These are phyloP conservation scores for Keiferia lycopersicella DNA, from an alignment of 2,888 invertebrate species.

Conservation along the genomic window DNA sequence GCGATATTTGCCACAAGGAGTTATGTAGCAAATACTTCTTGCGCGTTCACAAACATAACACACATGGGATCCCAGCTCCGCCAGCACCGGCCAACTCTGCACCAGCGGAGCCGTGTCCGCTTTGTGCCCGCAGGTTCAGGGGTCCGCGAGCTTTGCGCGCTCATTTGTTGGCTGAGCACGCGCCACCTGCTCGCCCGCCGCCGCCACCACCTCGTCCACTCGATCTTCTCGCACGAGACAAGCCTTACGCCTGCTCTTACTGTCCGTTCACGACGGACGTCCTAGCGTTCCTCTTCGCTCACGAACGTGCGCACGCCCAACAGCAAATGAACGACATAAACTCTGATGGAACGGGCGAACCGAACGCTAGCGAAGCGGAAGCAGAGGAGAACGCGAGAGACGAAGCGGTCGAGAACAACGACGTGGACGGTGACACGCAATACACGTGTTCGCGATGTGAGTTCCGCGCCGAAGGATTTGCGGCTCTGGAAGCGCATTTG, in stretches of 20 bases:
- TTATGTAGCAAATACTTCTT: slow-evolving; percentile 98
- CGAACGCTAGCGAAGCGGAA: slow-evolving; percentile 41
- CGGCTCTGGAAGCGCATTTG: slow-evolving; percentile 73
- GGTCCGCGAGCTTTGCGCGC: slow-evolving; percentile 94
- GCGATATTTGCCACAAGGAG: slow-evolving; percentile 99
- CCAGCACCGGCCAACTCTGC: slow-evolving; percentile 81
- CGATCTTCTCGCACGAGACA: slow-evolving; percentile 81
- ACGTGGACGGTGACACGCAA: slow-evolving; percentile 54
- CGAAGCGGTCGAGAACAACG: slow-evolving; percentile 26
- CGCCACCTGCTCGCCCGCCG: slow-evolving; percentile 78
- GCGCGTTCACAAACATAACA: slow-evolving; percentile 98
- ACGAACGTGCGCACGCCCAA: slow-evolving; percentile 91
- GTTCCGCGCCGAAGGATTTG: slow-evolving; percentile 74
- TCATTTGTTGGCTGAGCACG: slow-evolving; percentile 93
- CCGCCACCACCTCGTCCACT: slow-evolving; percentile 75
- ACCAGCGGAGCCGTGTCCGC: slow-evolving; percentile 84
- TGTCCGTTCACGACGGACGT: slow-evolving; percentile 95
- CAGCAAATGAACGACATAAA: slow-evolving; percentile 40
- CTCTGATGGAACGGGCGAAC: slow-evolving; percentile 33
- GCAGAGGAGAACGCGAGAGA: slow-evolving; percentile 4
- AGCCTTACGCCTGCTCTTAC: slow-evolving; percentile 93
- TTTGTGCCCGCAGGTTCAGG: slow-evolving; percentile 93
- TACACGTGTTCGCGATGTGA: slow-evolving; percentile 76
- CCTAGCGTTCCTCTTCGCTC: slow-evolving; percentile 94
- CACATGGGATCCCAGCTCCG: slow-evolving; percentile 97